phyloP scores from a whole-genome alignment of 2,113 vertebrate species.

The Carollia perspicillata region DNA sequence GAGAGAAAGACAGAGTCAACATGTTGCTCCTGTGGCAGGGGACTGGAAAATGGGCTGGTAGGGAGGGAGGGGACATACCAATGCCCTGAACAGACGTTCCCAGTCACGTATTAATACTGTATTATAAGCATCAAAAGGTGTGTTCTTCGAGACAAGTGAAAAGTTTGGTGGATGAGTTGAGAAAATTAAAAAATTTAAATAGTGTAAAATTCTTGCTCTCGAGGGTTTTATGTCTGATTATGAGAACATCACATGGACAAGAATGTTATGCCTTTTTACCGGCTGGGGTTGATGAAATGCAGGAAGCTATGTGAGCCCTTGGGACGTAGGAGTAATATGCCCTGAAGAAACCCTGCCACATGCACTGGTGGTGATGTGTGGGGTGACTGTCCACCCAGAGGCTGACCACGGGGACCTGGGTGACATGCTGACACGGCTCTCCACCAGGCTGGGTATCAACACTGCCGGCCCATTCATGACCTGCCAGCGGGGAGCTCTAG shows the following conservation, averaged over 20 bases:
- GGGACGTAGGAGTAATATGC: neutral
- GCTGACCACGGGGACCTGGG: neutral
- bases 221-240: neutral
- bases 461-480: neutral
- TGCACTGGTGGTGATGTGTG: accelerated
- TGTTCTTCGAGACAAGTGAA: neutral
- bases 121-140: neutral
- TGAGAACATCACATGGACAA: neutral
- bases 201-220: neutral
- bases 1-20: neutral
- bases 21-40: neutral
- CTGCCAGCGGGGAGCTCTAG: neutral
- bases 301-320: neutral
- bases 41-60: neutral
- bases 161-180: neutral
- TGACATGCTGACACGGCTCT: neutral
- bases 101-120: neutral
- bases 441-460: neutral
- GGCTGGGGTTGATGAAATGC: neutral
- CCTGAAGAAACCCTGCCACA: neutral
- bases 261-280: neutral
- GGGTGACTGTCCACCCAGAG: neutral
- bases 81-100: neutral
- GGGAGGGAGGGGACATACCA: neutral
- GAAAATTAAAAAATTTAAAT: neutral